These are phyloP conservation scores for Pantelozetes paolii DNA, from an alignment of 2,888 invertebrate species.

Conservation along the genomic window DNA sequence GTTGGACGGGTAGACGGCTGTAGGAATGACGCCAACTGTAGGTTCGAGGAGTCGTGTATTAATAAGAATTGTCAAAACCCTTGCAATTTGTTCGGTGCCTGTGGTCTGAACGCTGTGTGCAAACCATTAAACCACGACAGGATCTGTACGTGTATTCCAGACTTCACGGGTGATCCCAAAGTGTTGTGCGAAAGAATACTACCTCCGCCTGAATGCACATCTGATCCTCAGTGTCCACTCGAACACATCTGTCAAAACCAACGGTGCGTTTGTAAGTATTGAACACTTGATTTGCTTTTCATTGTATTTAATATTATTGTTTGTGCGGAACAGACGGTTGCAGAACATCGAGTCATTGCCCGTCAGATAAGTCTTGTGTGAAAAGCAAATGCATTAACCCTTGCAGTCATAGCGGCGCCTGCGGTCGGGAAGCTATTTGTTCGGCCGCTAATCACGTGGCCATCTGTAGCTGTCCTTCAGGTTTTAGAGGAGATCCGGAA, in stretches of 20 bases:
- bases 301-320: background rate
- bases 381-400: conserved; percentile 73
- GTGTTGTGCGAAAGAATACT: conserved; percentile 54
- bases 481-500: conserved; percentile 79
- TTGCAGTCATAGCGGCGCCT: conserved; percentile 71
- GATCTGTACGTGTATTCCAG: conserved; percentile 86
- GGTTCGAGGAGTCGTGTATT: conserved; percentile 71
- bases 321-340: conserved; percentile 56
- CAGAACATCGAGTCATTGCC: conserved; percentile 74
- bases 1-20: conserved; percentile 56
- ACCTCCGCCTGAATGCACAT: conserved; percentile 65
- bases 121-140: conserved; percentile 80
- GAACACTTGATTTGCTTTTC: background rate
- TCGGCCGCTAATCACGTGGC: conserved; percentile 75
- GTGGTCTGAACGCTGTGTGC: conserved; percentile 54
- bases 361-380: conserved; percentile 72
- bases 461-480: conserved; percentile 76
- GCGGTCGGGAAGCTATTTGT: conserved; percentile 73
- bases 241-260: conserved; percentile 72
- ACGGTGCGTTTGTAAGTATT: conserved; percentile 46
- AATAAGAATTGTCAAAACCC: conserved; percentile 73
- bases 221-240: conserved; percentile 71
- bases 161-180: conserved; percentile 82
- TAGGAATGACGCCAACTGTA: conserved; percentile 74
- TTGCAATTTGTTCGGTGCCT: conserved; percentile 83